These are phyloP conservation scores for Subanguina moxae DNA, from an alignment of 1,140 invertebrate species.

Conservation along the genomic window DNA sequence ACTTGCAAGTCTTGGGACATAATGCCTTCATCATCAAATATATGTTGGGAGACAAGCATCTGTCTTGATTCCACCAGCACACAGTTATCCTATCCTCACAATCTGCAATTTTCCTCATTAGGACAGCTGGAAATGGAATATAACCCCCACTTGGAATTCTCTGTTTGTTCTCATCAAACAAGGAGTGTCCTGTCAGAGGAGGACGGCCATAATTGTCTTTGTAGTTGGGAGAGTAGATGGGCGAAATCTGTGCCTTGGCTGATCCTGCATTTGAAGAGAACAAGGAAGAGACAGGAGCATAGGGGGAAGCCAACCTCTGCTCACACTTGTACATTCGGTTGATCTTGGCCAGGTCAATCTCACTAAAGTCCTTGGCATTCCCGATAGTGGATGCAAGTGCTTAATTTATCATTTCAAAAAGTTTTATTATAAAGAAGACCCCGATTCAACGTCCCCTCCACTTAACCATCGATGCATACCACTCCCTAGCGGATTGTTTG, in stretches of 20 bases:
- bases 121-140: neutral
- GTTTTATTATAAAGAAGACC: too few species aligned
- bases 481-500: too few species aligned
- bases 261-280: neutral
- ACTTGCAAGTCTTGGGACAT: constrained; percentile 55
- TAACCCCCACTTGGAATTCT: constrained; percentile 4
- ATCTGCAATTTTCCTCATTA: constrained; percentile 12
- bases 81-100: constrained; percentile 57
- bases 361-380: constrained; percentile 54
- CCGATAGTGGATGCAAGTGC: constrained; percentile 56
- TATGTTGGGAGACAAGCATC: constrained; percentile 54
- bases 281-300: neutral
- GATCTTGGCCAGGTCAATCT: constrained; percentile 53
- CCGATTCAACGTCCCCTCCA: too few species aligned
- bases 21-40: constrained; percentile 54
- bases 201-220: neutral
- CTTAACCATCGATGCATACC: too few species aligned
- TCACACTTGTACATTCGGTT: constrained; percentile 58
- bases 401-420: too few species aligned
- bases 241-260: constrained; percentile 45
- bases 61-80: constrained; percentile 59
- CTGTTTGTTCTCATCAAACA: constrained; percentile 8
- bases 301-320: constrained; percentile 10
- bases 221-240: constrained; percentile 28
- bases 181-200: neutral